phyloP scores from a whole-genome alignment of 1,140 invertebrate species.

The Eupristina koningsbergeri region DNA sequence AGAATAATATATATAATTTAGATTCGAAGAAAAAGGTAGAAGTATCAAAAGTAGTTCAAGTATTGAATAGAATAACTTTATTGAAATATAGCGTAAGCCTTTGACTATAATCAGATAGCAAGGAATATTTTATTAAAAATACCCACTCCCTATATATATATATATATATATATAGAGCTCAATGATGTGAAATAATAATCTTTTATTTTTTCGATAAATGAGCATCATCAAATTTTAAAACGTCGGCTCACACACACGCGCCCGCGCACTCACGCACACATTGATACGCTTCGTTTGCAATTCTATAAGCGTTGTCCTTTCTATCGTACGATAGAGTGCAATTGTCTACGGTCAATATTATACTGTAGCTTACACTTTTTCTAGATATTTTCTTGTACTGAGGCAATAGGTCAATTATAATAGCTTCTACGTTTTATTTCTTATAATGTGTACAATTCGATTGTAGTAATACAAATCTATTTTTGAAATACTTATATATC shows the following conservation, averaged over 20 bases:
- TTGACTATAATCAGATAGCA: background rate
- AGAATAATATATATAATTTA: background rate
- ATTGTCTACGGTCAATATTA: slow-evolving; percentile 9
- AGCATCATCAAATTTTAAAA: slow-evolving; percentile 7
- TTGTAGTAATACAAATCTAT: slow-evolving; percentile 19
- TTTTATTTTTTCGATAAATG: background rate
- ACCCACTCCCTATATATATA: too few species aligned
- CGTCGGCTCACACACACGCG: too few species aligned
- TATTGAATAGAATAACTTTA: background rate
- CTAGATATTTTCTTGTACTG: slow-evolving; percentile 28
- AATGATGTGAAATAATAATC: background rate
- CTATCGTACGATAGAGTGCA: background rate
- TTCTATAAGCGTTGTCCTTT: slow-evolving; percentile 8
- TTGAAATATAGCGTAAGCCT: background rate
- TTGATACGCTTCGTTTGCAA: background rate
- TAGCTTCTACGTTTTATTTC: slow-evolving; percentile 23
- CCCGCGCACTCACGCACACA: too few species aligned
- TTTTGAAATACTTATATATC: background rate
- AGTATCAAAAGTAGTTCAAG: background rate
- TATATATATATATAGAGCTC: too few species aligned
- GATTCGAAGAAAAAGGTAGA: background rate
- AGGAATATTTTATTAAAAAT: too few species aligned
- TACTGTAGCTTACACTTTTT: background rate
- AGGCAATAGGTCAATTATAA: slow-evolving; percentile 37
- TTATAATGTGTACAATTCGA: background rate